These are phyloP conservation scores for Edolisoma coerulescens DNA, from an alignment of 2,113 vertebrate species.

Conservation along the genomic window DNA sequence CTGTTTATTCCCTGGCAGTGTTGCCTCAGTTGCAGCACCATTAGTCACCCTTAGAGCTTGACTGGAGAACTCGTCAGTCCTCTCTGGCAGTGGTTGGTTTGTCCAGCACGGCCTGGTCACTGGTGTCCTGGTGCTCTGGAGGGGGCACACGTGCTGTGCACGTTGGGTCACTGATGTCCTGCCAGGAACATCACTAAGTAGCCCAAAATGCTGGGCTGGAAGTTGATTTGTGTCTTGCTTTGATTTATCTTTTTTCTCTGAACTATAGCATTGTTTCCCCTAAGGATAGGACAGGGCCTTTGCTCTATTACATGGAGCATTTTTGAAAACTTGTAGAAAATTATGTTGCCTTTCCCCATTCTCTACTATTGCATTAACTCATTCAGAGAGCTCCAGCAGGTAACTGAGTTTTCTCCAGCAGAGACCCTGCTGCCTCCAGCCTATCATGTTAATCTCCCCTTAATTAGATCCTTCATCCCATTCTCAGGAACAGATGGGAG, in stretches of 20 bases:
- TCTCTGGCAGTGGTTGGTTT: not conserved
- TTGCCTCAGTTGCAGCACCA: not conserved
- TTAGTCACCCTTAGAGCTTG: not conserved
- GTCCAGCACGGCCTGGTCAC: not conserved
- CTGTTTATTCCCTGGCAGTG: not conserved
- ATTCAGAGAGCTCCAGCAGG: not conserved
- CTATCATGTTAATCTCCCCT: not conserved
- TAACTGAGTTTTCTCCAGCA: conserved; percentile 7
- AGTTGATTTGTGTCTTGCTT: not conserved
- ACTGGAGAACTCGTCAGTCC: not conserved
- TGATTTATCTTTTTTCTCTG: not conserved
- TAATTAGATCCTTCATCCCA: conserved; percentile 32
- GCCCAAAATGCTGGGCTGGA: not conserved
- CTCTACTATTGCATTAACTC: not conserved
- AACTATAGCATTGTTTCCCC: not conserved
- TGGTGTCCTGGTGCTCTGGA: not conserved
- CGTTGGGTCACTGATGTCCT: not conserved
- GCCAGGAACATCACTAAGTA: not conserved
- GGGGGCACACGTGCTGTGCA: rapidly evolving
- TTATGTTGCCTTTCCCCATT: not conserved
- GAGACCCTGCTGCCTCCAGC: not conserved
- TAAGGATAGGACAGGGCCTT: not conserved
- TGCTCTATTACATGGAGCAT: not conserved
- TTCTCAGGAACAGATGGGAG: not conserved
- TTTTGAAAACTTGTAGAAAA: conserved; percentile 8